Conservation (phyloP, 1,140 invertebrate species). For the Ephestia elutella region DNA sequence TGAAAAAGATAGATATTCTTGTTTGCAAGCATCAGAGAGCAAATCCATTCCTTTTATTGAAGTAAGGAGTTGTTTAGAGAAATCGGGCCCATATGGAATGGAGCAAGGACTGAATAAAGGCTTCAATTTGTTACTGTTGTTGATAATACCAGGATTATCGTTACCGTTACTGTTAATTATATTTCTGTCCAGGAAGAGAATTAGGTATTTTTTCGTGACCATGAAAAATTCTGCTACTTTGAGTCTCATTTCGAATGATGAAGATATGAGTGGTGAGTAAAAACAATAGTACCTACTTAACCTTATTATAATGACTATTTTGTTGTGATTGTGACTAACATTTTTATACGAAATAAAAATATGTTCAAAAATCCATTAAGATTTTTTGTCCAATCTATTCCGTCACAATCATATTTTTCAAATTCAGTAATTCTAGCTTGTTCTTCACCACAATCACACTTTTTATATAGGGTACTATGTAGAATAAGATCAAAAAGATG, state of each 20-base stretch:
- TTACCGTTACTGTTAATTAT: constrained; percentile 42
- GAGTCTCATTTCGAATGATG: constrained; percentile 58
- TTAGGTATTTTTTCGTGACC: constrained; percentile 75
- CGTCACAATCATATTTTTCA: no score
- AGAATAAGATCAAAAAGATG: no score
- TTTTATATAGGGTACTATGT: no score
- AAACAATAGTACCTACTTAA: not conserved
- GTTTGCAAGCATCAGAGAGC: constrained; percentile 33
- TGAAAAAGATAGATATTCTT: constrained; percentile 34
- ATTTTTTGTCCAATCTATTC: no score
- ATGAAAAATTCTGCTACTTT: constrained; percentile 71
- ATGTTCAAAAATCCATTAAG: no score
- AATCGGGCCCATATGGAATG: not conserved
- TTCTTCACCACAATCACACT: no score
- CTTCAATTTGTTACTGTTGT: constrained; percentile 30
- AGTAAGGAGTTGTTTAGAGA: constrained; percentile 30
- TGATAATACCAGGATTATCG: constrained; percentile 35
- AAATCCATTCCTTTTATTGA: constrained; percentile 27
- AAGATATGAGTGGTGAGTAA: constrained; percentile 44
- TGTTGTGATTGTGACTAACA: no score
- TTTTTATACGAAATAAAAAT: no score
- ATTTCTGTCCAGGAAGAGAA: constrained; percentile 66
- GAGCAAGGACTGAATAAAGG: constrained; percentile 26
- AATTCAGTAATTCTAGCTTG: no score
- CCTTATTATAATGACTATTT: no score